Evolutionary conservation across 2,797 vertebrate species (phyloP).

Genomic region (Chelon auratus): DNA sequence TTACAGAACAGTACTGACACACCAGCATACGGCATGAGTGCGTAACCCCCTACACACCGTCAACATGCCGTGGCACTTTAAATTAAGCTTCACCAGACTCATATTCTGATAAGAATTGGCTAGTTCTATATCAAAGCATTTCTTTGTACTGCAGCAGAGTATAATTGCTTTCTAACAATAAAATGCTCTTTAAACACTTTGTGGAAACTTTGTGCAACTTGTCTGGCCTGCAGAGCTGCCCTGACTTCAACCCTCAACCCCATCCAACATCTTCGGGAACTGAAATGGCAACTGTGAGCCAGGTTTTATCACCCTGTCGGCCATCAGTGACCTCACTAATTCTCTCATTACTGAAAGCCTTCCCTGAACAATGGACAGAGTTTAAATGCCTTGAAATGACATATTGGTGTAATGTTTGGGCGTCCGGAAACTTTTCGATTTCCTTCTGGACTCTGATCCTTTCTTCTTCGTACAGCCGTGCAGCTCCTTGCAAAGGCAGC

Average conservation of each 20-base stretch:
- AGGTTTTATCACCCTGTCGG: not conserved
- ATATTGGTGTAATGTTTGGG: not conserved
- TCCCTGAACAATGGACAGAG: not conserved
- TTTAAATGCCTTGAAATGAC: slow-evolving; percentile 8
- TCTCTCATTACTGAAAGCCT: slow-evolving; percentile 8
- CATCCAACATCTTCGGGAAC: slow-evolving; percentile 11
- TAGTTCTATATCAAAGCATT: slow-evolving; percentile 5
- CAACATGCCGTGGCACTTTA: too few relatives aligned
- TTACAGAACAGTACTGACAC: too few relatives aligned
- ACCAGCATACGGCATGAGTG: too few relatives aligned
- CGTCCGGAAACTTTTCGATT: not conserved
- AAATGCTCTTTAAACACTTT: slow-evolving; percentile 2
- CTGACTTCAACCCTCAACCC: not conserved
- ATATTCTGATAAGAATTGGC: too few relatives aligned
- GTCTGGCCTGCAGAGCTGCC: slow-evolving; percentile 1
- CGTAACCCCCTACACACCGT: too few relatives aligned
- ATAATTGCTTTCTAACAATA: not conserved
- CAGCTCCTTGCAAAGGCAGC: slow-evolving; percentile 22
- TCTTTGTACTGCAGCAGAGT: not conserved
- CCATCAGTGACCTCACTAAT: not conserved
- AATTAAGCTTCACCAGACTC: too few relatives aligned
- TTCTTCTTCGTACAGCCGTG: slow-evolving; percentile 4
- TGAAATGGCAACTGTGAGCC: not conserved
- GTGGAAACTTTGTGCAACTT: not conserved
- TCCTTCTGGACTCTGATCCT: not conserved